These are phyloP conservation scores for Coendou prehensilis DNA, from an alignment of 2,797 vertebrate species.

Conservation along the genomic window DNA sequence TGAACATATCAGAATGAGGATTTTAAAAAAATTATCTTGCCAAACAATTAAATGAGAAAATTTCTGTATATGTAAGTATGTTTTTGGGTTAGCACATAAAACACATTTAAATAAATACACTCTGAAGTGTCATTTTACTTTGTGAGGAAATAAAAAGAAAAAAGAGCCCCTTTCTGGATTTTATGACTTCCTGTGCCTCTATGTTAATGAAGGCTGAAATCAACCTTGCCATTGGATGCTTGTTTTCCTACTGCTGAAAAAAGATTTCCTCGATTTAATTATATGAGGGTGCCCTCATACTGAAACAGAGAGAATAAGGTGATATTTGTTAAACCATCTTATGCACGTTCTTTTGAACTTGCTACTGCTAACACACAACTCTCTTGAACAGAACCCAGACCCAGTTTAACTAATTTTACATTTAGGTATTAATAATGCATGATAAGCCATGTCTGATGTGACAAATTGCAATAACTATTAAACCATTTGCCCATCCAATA, in stretches of 20 bases:
- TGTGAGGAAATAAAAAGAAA: background rate
- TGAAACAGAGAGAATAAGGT: slow-evolving; percentile 57
- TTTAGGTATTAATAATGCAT: slow-evolving; percentile 80
- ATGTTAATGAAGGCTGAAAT: slow-evolving; percentile 50
- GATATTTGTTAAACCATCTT: slow-evolving; percentile 18
- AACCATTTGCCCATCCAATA: slow-evolving; percentile 80
- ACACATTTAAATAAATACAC: background rate
- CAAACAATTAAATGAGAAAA: slow-evolving; percentile 32
- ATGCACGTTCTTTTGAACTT: slow-evolving; percentile 2
- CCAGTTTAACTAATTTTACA: slow-evolving; percentile 79
- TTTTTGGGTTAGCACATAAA: background rate
- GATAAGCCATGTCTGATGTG: slow-evolving; percentile 78
- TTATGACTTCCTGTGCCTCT: background rate
- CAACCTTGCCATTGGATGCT: background rate
- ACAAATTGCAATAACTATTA: slow-evolving; percentile 84
- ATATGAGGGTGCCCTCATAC: background rate
- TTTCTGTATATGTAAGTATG: background rate
- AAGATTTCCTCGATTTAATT: slow-evolving; percentile 52
- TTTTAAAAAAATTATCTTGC: background rate
- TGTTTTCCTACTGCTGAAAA: slow-evolving; percentile 36
- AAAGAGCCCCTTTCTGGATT: background rate
- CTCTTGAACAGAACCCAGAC: slow-evolving; percentile 51
- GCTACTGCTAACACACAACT: background rate
- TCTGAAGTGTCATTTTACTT: slow-evolving; percentile 5
- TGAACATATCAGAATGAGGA: background rate